Conservation (phyloP, 2,797 vertebrate species). For the Sebastes kiyomatsui region DNA sequence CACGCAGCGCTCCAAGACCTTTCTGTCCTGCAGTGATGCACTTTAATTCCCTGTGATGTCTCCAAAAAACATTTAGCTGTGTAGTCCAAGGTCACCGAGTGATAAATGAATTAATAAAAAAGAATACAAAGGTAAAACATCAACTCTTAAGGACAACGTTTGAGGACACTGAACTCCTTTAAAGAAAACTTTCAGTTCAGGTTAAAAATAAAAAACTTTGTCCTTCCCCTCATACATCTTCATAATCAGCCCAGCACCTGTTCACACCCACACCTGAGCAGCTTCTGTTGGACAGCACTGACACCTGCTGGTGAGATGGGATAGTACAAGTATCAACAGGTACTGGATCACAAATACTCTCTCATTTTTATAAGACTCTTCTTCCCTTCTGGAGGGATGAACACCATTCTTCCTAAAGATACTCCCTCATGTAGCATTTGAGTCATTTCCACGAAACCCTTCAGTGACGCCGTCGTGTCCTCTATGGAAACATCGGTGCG, state of each 20-base stretch:
- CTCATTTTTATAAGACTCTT: not conserved
- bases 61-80: not conserved
- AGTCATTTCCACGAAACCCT: not conserved
- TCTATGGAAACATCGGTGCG: not conserved
- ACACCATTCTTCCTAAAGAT: not conserved
- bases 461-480: not conserved
- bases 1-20: not conserved
- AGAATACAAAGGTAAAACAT: not conserved
- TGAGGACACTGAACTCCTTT: not conserved
- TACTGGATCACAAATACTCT: not conserved
- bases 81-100: not conserved
- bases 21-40: constrained; percentile 10
- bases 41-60: constrained; percentile 25
- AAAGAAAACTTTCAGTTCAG: not conserved
- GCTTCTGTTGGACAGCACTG: constrained; percentile 52
- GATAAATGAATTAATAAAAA: not conserved
- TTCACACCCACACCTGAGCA: not conserved
- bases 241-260: not conserved
- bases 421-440: not conserved
- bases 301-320: constrained; percentile 54
- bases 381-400: not conserved
- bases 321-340: not conserved
- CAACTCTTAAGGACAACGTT: not conserved
- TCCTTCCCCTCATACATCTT: not conserved
- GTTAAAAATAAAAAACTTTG: not conserved